Conservation (phyloP, 1,140 invertebrate genomes). For the Procambarus clarkii region DNA sequence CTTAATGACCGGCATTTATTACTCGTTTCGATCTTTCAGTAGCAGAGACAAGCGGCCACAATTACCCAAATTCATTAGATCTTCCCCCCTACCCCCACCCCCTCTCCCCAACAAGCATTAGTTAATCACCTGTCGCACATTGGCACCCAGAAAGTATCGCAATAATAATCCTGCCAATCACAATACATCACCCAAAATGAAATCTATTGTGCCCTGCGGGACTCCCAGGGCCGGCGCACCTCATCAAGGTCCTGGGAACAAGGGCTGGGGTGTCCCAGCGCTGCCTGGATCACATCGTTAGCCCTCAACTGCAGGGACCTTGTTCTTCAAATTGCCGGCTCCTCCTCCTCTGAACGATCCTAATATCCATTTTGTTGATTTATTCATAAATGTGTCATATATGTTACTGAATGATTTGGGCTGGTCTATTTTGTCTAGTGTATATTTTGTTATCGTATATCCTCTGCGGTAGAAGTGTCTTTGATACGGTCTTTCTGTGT, state of each 20-base stretch:
- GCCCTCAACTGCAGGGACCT: not conserved
- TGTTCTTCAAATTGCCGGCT: not conserved
- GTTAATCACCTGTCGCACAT: not conserved
- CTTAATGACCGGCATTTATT: not conserved
- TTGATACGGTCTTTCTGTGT: too few species aligned
- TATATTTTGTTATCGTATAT: too few species aligned
- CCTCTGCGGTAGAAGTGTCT: too few species aligned
- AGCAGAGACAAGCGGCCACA: not conserved
- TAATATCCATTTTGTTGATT: too few species aligned
- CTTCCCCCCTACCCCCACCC: too few species aligned
- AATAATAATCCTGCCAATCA: not conserved
- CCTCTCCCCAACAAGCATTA: not conserved
- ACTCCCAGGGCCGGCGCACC: not conserved
- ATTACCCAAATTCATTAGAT: not conserved
- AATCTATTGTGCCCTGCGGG: conserved; percentile 1
- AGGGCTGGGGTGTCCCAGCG: not conserved
- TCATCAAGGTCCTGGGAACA: not conserved
- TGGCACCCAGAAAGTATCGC: not conserved
- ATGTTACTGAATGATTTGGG: too few species aligned
- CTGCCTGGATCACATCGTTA: not conserved
- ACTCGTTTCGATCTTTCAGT: not conserved
- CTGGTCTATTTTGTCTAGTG: too few species aligned
- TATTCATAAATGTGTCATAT: too few species aligned
- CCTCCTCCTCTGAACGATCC: too few species aligned
- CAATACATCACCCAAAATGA: not conserved